phyloP scores from a whole-genome alignment of 2,797 vertebrate genomes.

The Periophthalmus magnuspinnatus region DNA sequence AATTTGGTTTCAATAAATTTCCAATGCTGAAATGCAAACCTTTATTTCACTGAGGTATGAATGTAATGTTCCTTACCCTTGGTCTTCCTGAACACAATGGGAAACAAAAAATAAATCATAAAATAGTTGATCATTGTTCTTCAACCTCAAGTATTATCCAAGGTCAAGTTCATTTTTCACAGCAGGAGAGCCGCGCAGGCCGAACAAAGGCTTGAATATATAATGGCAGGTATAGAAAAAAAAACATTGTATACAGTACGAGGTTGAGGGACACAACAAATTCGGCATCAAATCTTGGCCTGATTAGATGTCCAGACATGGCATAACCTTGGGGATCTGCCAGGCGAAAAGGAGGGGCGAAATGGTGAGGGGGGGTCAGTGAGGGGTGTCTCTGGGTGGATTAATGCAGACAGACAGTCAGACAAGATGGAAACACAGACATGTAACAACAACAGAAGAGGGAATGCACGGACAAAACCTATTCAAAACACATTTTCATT shows the following conservation, averaged over 20 bases:
- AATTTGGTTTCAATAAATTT: conserved; percentile 66
- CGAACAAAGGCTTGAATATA: conserved; percentile 71
- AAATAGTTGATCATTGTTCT: conserved; percentile 67
- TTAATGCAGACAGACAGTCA: conserved; percentile 54
- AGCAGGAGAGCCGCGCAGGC: conserved; percentile 54
- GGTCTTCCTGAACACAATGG: conserved; percentile 34
- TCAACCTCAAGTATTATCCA: conserved; percentile 72
- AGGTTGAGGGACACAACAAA: conserved; percentile 65
- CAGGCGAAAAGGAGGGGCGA: conserved; percentile 39
- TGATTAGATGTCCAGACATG: conserved; percentile 81
- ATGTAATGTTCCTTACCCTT: conserved; percentile 28
- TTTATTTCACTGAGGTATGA: conserved; percentile 46
- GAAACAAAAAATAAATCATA: conserved; percentile 26
- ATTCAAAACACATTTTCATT: conserved; percentile 73
- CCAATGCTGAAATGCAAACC: conserved; percentile 56
- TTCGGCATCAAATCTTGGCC: conserved; percentile 62
- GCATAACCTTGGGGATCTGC: conserved; percentile 76
- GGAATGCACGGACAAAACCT: conserved; percentile 56
- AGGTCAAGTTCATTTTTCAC: conserved; percentile 79
- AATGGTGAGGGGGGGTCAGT: conserved; percentile 8
- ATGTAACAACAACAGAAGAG: conserved; percentile 36
- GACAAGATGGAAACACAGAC: conserved; percentile 44
- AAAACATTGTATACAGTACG: conserved; percentile 52
- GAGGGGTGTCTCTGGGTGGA: conserved; percentile 41
- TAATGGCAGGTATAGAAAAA: conserved; percentile 52